phyloP scores from a whole-genome alignment of 2,797 vertebrate species.

The Botia kubotai region DNA sequence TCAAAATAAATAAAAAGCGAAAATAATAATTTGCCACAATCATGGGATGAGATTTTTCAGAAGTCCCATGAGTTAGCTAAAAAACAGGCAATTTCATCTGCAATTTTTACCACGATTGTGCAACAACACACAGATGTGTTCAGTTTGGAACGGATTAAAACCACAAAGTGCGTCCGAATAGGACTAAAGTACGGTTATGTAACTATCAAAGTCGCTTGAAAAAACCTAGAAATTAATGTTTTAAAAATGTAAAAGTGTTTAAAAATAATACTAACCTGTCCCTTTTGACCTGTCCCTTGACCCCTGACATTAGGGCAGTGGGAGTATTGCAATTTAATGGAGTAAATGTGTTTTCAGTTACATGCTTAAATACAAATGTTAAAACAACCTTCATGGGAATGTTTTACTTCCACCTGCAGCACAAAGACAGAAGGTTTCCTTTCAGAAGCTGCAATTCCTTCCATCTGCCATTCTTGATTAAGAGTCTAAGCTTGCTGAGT shows the following conservation, averaged over 20 bases:
- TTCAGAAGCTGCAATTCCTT: constrained; percentile 24
- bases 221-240: background rate
- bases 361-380: background rate
- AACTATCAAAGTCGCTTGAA: background rate
- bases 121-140: background rate
- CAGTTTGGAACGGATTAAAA: background rate
- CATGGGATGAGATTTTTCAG: background rate
- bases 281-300: no score
- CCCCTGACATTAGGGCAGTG: background rate
- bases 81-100: background rate
- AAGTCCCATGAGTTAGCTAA: background rate
- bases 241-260: background rate
- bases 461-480: constrained; percentile 38
- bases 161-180: background rate
- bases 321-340: background rate
- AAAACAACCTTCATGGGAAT: constrained; percentile 17
- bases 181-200: background rate
- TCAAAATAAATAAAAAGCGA: constrained; percentile 3
- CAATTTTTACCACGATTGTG: background rate
- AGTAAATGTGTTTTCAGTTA: background rate
- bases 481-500: constrained; percentile 27
- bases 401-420: constrained; percentile 1
- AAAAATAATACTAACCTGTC: background rate
- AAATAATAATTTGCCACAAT: background rate
- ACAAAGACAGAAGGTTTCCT: constrained; percentile 4